Base-by-base conservation (phyloP, 2,113 vertebrate genomes). In the Seriola dumerili region DNA sequence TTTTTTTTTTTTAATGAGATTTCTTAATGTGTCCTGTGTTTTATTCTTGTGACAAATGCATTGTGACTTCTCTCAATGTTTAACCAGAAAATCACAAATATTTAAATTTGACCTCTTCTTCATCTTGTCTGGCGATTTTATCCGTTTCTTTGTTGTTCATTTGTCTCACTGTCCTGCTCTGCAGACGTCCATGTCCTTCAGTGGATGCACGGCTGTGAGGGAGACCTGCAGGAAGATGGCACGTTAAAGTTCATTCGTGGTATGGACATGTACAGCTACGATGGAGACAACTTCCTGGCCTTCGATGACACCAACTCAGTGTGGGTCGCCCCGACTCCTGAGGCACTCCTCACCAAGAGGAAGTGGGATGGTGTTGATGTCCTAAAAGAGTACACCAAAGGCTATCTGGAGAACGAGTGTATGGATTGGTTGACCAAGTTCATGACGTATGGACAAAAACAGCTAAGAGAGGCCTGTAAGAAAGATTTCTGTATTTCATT, bases 361-460 rank as follows among this genome's bases (percentile, higher is more conserved):
- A 93, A 92, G 80, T 94, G 94, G 94, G 93, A 95, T 21, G 7
- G 3, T 0, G 86, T 91, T 2, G 8, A 40, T 9, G 79, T 76
- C 5, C 90, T 94, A 17, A 94, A 88, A 23, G 87, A 92, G 2
- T 94, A 94, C 93, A 94, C 92, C 73, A 90, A 83, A n/a, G 83
- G 84, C 0, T 95, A 95, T 86, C 89, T 95, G 89, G 81, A 93
- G 85, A 91, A 72, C 0, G 93, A 94, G 83, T 94, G 94, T 23
- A 38, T 94, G 0, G 21, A 74, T 0, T 94, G 93, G 93, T 36
- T 95, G 72, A 1, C 0, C 0, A 84, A 59, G 21, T 95, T 94
- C 54, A 0, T 81, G 29, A 0, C 0, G 0, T 91, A 80, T 8
- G 52, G 38, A 1, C 0, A 83, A 2, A 0, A 34, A 0, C 12